Base-by-base conservation (phyloP, 2,888 invertebrate species). In the Geotrupes spiniger region DNA sequence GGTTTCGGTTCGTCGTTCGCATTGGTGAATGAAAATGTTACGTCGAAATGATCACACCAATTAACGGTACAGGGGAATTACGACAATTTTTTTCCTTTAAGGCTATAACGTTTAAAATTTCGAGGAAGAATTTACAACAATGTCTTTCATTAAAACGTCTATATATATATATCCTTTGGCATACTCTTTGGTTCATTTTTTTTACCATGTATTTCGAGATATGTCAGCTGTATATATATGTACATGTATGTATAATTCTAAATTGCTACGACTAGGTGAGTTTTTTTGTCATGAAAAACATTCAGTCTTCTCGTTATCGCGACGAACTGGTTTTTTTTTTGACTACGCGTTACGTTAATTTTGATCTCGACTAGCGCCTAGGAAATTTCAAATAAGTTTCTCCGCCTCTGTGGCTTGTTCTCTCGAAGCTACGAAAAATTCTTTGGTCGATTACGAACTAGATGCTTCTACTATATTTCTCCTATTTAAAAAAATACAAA, bases 281-380 rank as follows among this genome's bases (percentile, higher is more conserved):
- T 33, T 29, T 29, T 29, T 29, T 33, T 33, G 26, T 45, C 45
- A 42, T 50, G 41, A 49, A 56, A 55, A 63, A 59, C 62, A 63
- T 63, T 64, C 63, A 64, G 62, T 64, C 64, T 63, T 62, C 45
- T 43, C 33, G 14, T 31, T 43, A 43, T 31, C 33, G 21, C 36
- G 21, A 15, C 29, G 36, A 43, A 43, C 36, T 8, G 25, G 16
- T 17, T 11, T n/a, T n/a, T n/a, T n/a, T n/a, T n/a, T n/a, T n/a
- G n/a, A n/a, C 38, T 21, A 25, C 14, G 12, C 8, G 16, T 38
- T 38, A 11, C 21, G 25, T 15, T 15, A 21, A 21, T 21, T 21
- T 21, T 21, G 6, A 21, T 38, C 21, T 11, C 25, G 25, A 12
- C 12, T 25, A 21, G 21, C 12, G 12, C 15, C 12, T 37, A 14